phyloP scores from a whole-genome alignment of 1,140 invertebrate genomes.

The Aphidius ervi region DNA sequence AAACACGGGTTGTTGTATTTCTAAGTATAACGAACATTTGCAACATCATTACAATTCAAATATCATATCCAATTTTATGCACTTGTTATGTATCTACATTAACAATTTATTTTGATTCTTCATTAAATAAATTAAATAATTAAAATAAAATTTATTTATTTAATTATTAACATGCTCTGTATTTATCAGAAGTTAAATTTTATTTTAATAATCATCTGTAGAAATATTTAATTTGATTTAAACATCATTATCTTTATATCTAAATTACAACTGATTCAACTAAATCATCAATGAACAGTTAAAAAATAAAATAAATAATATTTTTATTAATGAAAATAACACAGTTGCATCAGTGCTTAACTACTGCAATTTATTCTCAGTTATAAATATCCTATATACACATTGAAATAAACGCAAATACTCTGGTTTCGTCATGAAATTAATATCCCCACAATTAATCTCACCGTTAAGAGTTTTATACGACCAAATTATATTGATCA shows the following conservation, averaged over 20 bases:
- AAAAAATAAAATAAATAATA: not conserved
- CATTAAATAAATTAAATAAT: constrained; percentile 2
- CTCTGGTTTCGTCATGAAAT: constrained; percentile 32
- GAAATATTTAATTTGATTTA: not conserved
- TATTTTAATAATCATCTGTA: not conserved
- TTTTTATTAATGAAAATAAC: not conserved
- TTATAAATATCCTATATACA: constrained; percentile 34
- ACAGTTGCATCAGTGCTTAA: not conserved
- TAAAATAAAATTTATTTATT: not conserved
- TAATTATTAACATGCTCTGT: not conserved
- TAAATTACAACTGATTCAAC: not conserved
- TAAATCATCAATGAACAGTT: constrained; percentile 3
- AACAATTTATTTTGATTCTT: not conserved
- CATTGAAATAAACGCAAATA: constrained; percentile 37
- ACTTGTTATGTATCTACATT: no score
- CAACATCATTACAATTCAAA: constrained; percentile 2
- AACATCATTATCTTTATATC: not conserved
- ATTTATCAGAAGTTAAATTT: not conserved
- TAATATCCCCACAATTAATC: constrained; percentile 27
- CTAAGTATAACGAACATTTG: no score
- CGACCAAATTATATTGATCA: no score
- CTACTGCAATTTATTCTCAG: constrained; percentile 31
- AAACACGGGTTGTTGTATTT: not conserved
- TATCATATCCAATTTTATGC: not conserved
- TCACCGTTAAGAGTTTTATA: constrained; percentile 9